A percentile compares a stretch with the other conserved stretches of the same genome.
phyloP scores from a whole-genome alignment of 2,797 vertebrate genomes.

The Lepus oiostolus region DNA sequence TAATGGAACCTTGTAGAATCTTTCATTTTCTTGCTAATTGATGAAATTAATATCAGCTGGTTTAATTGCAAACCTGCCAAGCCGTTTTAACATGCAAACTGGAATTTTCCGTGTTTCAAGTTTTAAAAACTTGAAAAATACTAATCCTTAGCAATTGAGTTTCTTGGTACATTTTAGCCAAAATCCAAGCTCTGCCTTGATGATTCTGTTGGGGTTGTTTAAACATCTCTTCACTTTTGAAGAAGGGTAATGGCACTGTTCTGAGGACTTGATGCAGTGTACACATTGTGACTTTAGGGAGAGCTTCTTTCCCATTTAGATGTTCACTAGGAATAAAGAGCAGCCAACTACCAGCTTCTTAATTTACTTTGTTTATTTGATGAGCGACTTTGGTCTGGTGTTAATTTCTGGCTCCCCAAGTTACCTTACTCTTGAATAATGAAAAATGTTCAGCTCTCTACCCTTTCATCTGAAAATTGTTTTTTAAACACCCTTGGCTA shows the following conservation, averaged over 20 bases:
- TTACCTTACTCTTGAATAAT: slow-evolving; percentile 67
- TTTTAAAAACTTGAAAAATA: slow-evolving; percentile 75
- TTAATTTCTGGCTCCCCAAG: slow-evolving; percentile 63
- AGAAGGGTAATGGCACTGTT: not conserved
- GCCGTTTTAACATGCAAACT: slow-evolving; percentile 41
- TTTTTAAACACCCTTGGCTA: slow-evolving; percentile 66
- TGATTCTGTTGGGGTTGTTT: not conserved
- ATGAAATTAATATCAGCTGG: slow-evolving; percentile 39
- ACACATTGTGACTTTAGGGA: not conserved
- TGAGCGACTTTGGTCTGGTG: not conserved
- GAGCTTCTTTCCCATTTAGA: not conserved
- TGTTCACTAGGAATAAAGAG: not conserved
- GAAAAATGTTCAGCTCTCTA: slow-evolving; percentile 56
- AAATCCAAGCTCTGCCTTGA: slow-evolving; percentile 22
- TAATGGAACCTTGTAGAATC: slow-evolving; percentile 22
- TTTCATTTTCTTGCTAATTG: slow-evolving; percentile 50
- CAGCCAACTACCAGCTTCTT: not conserved
- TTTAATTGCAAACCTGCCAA: slow-evolving; percentile 58
- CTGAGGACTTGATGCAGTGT: slow-evolving; percentile 34
- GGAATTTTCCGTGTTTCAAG: slow-evolving; percentile 41
- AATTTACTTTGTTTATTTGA: slow-evolving; percentile 62
- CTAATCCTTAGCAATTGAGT: slow-evolving; percentile 29
- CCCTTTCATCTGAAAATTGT: slow-evolving; percentile 36
- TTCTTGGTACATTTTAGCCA: slow-evolving; percentile 24
- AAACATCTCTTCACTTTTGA: slow-evolving; percentile 38